A percentile compares a stretch with the other conserved stretches of the same genome.
Evolutionary conservation across 2,113 vertebrate species (phyloP).

Genomic region (Plectropomus leopardus): DNA sequence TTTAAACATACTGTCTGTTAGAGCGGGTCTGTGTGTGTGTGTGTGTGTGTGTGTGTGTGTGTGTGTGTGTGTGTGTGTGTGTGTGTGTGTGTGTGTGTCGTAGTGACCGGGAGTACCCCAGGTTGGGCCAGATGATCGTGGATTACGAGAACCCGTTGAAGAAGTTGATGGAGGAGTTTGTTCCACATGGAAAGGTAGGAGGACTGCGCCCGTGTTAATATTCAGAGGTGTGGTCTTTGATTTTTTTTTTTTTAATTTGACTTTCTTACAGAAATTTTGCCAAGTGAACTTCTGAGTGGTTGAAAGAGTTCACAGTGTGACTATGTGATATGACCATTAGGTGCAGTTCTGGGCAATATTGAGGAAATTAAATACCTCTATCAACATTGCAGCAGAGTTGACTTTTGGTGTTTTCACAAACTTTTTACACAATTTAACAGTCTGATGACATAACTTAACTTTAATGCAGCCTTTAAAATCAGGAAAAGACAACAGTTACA

Average conservation of each 20-base stretch:
- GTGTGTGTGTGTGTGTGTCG: slow-evolving; percentile 58
- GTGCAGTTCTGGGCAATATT: too few relatives aligned
- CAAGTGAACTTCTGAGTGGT: too few relatives aligned
- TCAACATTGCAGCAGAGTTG: too few relatives aligned
- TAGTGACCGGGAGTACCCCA: slow-evolving; percentile 97
- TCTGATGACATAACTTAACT: too few relatives aligned
- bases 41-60: slow-evolving; percentile 56
- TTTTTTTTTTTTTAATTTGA: background rate
- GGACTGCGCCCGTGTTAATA: background rate
- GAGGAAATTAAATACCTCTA: too few relatives aligned
- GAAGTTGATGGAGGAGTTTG: slow-evolving; percentile 99
- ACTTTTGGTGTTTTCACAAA: too few relatives aligned
- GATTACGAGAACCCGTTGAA: slow-evolving; percentile 99
- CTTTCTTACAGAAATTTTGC: too few relatives aligned
- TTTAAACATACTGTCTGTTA: background rate
- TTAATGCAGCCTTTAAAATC: too few relatives aligned
- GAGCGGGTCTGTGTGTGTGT: slow-evolving; percentile 29
- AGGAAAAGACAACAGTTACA: too few relatives aligned
- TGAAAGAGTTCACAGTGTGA: too few relatives aligned
- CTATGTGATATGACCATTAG: too few relatives aligned
- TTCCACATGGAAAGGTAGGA: slow-evolving; percentile 96
- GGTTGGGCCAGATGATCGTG: slow-evolving; percentile 99
- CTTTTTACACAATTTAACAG: too few relatives aligned
- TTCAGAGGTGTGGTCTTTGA: background rate
- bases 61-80: slow-evolving; percentile 50